Evolutionary conservation across 1,140 invertebrate genomes (phyloP), one percentile per base, ranked within the genome.

Genomic region (Drosophila seguyi): DNA sequence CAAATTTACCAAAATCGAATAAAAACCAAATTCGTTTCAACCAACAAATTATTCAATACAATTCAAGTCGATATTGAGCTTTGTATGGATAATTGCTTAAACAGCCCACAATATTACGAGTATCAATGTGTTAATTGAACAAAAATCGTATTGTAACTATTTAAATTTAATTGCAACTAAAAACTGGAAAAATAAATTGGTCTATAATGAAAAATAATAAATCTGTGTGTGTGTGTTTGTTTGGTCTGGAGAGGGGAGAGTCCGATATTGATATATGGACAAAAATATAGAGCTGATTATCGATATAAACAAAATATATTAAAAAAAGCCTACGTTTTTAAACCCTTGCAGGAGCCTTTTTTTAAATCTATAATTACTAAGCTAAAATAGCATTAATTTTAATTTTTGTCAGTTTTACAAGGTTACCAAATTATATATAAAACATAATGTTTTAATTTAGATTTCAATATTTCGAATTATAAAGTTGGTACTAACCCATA

Each of bases 81-180:
- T 82, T 63, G 71, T 84, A 81, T 66, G 67, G 53, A 85, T 66
- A 84, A 86, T 86, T 39, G 81, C 81, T 85, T 85, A 74, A 85
- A 85, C 48, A 63, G 53, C 36, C 20, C 41, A 25, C 67, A 75
- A 76, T 76, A 76, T 76, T 76, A 59, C 72, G 74, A 77, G 62
- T 68, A 77, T 77, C 73, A 77, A 77, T 77, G 74, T 77, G 74
- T 77, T 77, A 69, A 75, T 75, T 74, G 56, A 76, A 63, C 47
- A 65, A 41, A 75, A 56, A 52, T 76, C 74, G 74, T 77, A 77
- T 77, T 77, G 74, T 77, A 77, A 77, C 74, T 76, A 77, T 76
- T 77, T 77, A 77, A 77, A 76, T 75, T 75, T 75, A 76, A 72
- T 75, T 76, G 72, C 52, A 76, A 76, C 74, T 76, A 74, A 75